Percentiles rank a stretch among this genome's conserved stretches.
Evolutionary conservation across 2,888 invertebrate species (phyloP).

Genomic region (Bellardia pandia): DNA sequence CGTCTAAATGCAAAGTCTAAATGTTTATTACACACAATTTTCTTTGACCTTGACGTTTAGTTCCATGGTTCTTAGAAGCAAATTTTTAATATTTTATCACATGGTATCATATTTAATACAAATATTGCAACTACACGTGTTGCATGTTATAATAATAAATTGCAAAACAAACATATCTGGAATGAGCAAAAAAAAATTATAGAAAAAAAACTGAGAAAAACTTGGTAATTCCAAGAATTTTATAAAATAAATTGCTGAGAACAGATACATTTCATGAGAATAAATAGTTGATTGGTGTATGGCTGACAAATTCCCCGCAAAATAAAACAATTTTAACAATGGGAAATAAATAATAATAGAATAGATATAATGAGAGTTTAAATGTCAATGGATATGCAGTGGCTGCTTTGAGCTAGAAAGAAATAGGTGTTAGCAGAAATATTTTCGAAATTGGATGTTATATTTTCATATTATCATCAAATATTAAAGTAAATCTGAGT

Average conservation of each 20-base stretch:
- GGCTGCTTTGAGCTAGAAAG: neutral
- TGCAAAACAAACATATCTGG: neutral
- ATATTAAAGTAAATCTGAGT: too few relatives aligned
- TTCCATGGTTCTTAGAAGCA: slow-evolving; percentile 24
- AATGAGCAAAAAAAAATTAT: slow-evolving; percentile 6
- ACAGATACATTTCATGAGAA: slow-evolving; percentile 52
- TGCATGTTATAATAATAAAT: slow-evolving; percentile 27
- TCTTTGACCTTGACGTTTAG: neutral
- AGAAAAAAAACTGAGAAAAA: neutral
- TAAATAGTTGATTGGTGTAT: neutral
- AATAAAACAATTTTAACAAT: slow-evolving; percentile 32
- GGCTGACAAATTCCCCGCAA: neutral
- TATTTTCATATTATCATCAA: too few relatives aligned
- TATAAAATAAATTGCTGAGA: neutral
- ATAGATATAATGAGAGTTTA: slow-evolving; percentile 19
- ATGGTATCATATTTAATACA: slow-evolving; percentile 1
- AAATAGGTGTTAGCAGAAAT: too few relatives aligned
- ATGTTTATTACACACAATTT: neutral
- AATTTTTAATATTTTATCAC: neutral
- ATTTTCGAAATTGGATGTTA: too few relatives aligned
- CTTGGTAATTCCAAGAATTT: slow-evolving; percentile 39
- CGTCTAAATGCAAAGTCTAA: neutral
- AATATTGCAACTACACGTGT: slow-evolving; percentile 54
- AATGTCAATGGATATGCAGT: slow-evolving; percentile 26
- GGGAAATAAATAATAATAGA: slow-evolving; percentile 34